Conservation (phyloP, 2,113 vertebrate genomes). For the Azemiops feae region DNA sequence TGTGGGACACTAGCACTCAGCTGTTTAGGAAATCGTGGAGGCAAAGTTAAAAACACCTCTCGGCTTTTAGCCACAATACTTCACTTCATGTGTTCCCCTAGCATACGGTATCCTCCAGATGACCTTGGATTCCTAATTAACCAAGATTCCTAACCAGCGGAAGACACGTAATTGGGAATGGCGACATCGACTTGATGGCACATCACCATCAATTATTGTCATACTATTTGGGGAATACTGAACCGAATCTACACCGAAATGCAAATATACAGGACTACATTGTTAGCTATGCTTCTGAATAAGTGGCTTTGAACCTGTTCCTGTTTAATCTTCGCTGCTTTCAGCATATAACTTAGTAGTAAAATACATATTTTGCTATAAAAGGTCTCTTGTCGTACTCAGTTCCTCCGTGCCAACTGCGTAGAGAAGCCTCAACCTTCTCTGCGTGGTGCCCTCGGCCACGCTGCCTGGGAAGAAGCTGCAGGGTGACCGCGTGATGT, state of each 20-base stretch:
- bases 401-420: background rate
- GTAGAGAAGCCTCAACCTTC: background rate
- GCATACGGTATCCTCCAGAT: background rate
- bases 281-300: background rate
- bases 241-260: background rate
- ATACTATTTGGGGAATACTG: background rate
- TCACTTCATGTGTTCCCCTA: background rate
- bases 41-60: background rate
- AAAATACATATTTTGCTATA: background rate
- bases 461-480: background rate
- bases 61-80: background rate
- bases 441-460: background rate
- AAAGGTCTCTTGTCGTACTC: background rate
- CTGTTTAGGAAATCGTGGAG: background rate
- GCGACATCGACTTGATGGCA: background rate
- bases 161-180: background rate
- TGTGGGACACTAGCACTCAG: background rate
- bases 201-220: background rate
- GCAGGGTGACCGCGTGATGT: background rate
- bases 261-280: background rate
- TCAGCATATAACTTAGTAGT: background rate
- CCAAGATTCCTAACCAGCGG: background rate
- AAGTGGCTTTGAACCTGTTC: background rate
- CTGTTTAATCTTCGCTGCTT: background rate
- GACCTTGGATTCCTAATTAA: background rate